Conservation (phyloP, 2,113 vertebrate species). For the Morone chrysops region DNA sequence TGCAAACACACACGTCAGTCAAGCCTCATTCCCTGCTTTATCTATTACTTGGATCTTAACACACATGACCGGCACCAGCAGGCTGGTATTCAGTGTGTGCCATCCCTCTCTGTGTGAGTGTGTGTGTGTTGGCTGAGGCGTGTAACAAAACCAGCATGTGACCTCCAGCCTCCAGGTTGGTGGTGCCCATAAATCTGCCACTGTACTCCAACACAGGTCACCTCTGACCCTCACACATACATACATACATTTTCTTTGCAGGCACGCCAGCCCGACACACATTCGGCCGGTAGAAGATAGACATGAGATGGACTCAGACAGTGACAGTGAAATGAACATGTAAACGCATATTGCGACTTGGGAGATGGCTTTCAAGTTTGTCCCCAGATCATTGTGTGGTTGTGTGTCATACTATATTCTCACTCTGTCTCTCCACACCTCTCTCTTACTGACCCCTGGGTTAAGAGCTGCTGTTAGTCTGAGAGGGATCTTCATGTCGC, state of each 20-base stretch:
- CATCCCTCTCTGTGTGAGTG: constrained; percentile 11
- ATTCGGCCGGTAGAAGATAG: constrained; percentile 11
- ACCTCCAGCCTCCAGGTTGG: constrained; percentile 58
- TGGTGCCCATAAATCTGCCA: constrained; percentile 74
- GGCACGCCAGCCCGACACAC: constrained; percentile 1
- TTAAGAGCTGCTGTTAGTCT: constrained; percentile 48
- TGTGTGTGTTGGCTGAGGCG: constrained; percentile 41
- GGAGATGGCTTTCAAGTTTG: constrained; percentile 16
- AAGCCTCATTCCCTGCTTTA: constrained; percentile 47
- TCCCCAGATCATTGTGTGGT: constrained; percentile 4
- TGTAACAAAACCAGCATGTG: constrained; percentile 78
- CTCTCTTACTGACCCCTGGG: constrained; percentile 16
- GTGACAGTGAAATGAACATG: constrained; percentile 23
- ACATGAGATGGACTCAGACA: constrained; percentile 19
- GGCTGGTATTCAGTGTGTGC: constrained; percentile 35
- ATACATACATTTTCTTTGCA: constrained; percentile 48
- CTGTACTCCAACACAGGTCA: constrained; percentile 52
- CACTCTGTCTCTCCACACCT: constrained; percentile 3
- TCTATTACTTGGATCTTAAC: constrained; percentile 45
- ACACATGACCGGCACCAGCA: constrained; percentile 28
- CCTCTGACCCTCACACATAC: constrained; percentile 64
- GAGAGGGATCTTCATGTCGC: constrained; percentile 50
- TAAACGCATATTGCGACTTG: constrained; percentile 2
- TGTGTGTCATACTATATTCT: constrained; percentile 25
- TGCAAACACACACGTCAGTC: constrained; percentile 24